These are phyloP conservation scores for Cosmorhoe ocellata DNA, from an alignment of 2,888 invertebrate species.

Conservation along the genomic window DNA sequence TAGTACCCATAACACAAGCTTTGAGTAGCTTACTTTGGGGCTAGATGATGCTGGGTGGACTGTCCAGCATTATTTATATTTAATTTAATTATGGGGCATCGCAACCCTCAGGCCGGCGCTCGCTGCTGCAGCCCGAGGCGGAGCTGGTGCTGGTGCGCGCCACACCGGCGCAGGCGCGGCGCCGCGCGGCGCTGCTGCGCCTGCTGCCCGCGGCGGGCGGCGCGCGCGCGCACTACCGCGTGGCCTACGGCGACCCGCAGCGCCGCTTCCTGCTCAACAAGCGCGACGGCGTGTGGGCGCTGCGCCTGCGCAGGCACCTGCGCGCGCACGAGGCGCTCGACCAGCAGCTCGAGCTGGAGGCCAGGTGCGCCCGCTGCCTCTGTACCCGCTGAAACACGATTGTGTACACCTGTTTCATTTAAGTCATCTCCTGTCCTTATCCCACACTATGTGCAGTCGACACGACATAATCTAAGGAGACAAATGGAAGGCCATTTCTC, in stretches of 20 bases:
- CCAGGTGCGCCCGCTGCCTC: constrained; percentile 37
- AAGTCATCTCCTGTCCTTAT: too few species aligned
- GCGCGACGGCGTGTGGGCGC: constrained; percentile 68
- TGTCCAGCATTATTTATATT: too few species aligned
- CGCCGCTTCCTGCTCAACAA: constrained; percentile 62
- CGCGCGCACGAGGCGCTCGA: constrained; percentile 45
- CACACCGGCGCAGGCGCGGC: constrained; percentile 64
- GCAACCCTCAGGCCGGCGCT: constrained; percentile 67
- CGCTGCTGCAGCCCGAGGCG: constrained; percentile 62
- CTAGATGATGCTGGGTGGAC: too few species aligned
- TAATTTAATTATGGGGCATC: too few species aligned
- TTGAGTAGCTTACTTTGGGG: too few species aligned
- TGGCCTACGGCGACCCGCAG: constrained; percentile 63
- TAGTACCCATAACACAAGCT: too few species aligned
- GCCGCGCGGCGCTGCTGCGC: constrained; percentile 64
- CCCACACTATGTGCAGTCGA: too few species aligned
- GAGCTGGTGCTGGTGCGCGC: constrained; percentile 64
- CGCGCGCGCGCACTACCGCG: constrained; percentile 64
- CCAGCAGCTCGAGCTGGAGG: constrained; percentile 68
- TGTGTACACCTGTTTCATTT: too few species aligned
- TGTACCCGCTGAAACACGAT: too few species aligned
- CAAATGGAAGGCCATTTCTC: too few species aligned
- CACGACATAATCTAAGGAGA: too few species aligned
- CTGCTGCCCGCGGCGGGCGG: constrained; percentile 63
- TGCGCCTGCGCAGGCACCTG: constrained; percentile 59